These are phyloP conservation scores for Chaenogobius annularis DNA, from an alignment of 2,113 vertebrate genomes.

Conservation along the genomic window DNA sequence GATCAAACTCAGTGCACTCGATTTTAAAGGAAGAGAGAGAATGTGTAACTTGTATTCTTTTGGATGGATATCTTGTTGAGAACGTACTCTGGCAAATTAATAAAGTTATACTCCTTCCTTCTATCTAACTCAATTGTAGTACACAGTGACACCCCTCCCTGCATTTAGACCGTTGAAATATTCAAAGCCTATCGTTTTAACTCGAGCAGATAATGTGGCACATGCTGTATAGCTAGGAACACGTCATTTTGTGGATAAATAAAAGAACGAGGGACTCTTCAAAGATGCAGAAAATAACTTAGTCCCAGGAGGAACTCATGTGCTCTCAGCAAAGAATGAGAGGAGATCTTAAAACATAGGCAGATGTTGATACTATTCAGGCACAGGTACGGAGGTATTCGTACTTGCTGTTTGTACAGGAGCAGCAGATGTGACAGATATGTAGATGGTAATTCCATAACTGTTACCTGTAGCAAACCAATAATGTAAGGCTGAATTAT, in stretches of 20 bases:
- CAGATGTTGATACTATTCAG: no score
- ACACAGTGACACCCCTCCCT: not conserved
- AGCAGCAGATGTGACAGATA: no score
- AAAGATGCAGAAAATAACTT: constrained; percentile 70
- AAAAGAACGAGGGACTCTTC: constrained; percentile 54
- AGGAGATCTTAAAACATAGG: constrained; percentile 11
- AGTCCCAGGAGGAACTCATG: constrained; percentile 52
- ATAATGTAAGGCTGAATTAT: no score
- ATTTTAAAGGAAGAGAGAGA: not conserved
- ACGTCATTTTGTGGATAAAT: constrained; percentile 56
- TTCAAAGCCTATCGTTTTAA: not conserved
- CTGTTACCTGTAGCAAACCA: no score
- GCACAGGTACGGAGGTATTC: no score
- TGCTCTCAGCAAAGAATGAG: constrained; percentile 24
- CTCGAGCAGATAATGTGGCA: constrained; percentile 22
- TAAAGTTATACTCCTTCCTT: no score
- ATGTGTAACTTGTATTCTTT: not conserved
- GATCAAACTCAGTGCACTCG: not conserved
- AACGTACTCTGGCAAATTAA: not conserved
- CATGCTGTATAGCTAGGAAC: constrained; percentile 10
- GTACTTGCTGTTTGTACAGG: no score
- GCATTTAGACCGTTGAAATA: not conserved
- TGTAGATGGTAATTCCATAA: no score
- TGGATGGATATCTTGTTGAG: not conserved
- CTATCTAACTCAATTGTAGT: not conserved